These are phyloP conservation scores for Diaprepes abbreviatus DNA, from an alignment of 2,888 invertebrate genomes.

Conservation along the genomic window DNA sequence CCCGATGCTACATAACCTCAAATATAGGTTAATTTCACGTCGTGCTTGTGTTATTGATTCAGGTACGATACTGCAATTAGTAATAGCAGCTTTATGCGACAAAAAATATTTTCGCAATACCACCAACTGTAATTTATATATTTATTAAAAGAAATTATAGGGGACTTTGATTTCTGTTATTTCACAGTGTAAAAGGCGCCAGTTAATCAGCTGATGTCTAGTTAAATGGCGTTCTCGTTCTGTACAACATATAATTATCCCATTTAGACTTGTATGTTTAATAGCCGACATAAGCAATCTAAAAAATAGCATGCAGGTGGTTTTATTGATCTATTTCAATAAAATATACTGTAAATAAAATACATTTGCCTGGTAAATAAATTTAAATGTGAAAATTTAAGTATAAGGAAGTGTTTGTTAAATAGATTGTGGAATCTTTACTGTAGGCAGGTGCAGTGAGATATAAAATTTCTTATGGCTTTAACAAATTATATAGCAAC, in stretches of 20 bases:
- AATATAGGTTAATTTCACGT: no score
- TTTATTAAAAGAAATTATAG: slow-evolving; percentile 36
- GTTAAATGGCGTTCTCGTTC: slow-evolving; percentile 48
- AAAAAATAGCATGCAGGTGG: slow-evolving; percentile 38
- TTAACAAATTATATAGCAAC: no score
- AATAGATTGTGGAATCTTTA: neutral
- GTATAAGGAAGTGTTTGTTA: neutral
- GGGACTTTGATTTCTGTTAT: slow-evolving; percentile 45
- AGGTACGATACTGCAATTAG: no score
- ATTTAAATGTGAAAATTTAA: neutral
- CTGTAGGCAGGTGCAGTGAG: no score
- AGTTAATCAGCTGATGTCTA: slow-evolving; percentile 55
- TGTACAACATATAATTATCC: slow-evolving; percentile 52
- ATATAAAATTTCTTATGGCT: no score
- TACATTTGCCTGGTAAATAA: slow-evolving; percentile 6
- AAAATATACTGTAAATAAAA: slow-evolving; percentile 11
- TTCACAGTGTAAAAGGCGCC: slow-evolving; percentile 50
- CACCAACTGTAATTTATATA: slow-evolving; percentile 21
- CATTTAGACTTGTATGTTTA: slow-evolving; percentile 48
- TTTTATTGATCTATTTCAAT: slow-evolving; percentile 32
- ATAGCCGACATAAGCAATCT: slow-evolving; percentile 31
- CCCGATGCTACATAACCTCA: no score
- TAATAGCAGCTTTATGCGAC: slow-evolving; percentile 7
- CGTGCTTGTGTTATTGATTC: no score
- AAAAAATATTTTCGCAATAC: slow-evolving; percentile 14